phyloP scores from a whole-genome alignment of 2,797 vertebrate species.

The Gymnoscopelus braueri region DNA sequence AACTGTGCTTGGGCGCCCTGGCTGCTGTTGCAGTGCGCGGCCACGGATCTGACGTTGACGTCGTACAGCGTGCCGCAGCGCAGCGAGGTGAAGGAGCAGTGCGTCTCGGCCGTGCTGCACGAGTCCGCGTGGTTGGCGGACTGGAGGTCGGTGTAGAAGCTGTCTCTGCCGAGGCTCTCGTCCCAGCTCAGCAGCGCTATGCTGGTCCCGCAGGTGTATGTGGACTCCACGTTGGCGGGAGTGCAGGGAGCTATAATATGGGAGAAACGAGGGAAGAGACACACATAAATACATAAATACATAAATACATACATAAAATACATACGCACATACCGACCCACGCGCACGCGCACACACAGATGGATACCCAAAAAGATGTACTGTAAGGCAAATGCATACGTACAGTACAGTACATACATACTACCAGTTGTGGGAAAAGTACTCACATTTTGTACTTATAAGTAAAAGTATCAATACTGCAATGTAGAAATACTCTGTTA shows the following conservation, averaged over 20 bases:
- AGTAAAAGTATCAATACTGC: no score
- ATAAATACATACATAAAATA: neutral
- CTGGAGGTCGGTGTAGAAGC: slow-evolving; percentile 49
- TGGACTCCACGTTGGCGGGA: slow-evolving; percentile 58
- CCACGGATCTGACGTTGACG: slow-evolving; percentile 65
- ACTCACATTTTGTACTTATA: no score
- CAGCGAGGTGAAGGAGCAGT: slow-evolving; percentile 67
- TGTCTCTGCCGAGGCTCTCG: slow-evolving; percentile 64
- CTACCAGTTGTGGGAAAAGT: no score
- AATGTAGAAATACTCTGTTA: no score
- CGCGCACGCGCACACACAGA: neutral
- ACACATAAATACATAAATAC: neutral
- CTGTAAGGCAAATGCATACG: no score
- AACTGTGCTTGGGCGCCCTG: slow-evolving; percentile 50
- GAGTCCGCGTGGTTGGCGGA: slow-evolving; percentile 43
- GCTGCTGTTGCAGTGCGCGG: slow-evolving; percentile 78
- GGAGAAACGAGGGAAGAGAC: slow-evolving; percentile 9
- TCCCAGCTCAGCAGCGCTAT: slow-evolving; percentile 74
- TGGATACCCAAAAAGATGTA: neutral
- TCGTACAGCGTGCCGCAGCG: slow-evolving; percentile 73
- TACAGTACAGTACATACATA: no score
- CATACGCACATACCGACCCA: neutral
- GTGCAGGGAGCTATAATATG: slow-evolving; percentile 73
- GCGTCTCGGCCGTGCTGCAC: slow-evolving; percentile 63
- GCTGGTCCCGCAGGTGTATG: slow-evolving; percentile 67